phyloP scores from a whole-genome alignment of 2,113 vertebrate genomes.

The Vulpes vulpes region DNA sequence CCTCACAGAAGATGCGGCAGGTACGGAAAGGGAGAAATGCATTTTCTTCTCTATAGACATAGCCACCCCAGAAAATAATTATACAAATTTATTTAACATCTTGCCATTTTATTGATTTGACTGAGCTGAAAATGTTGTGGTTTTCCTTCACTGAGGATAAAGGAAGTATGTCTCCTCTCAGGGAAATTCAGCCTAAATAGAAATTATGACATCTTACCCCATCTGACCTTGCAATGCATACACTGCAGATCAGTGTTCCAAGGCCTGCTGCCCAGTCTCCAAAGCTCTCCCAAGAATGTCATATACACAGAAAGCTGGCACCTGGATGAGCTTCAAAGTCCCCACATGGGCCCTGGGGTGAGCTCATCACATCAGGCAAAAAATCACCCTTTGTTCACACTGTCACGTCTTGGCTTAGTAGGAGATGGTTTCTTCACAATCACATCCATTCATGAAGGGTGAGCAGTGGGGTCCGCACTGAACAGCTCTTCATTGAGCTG shows the following conservation, averaged over 20 bases:
- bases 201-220: slow-evolving; percentile 75
- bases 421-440: slow-evolving; percentile 91
- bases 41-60: background rate
- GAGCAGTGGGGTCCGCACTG: slow-evolving; percentile 80
- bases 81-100: background rate
- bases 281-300: slow-evolving; percentile 73
- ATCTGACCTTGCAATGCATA: slow-evolving; percentile 78
- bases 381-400: slow-evolving; percentile 90
- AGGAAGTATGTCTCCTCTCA: background rate
- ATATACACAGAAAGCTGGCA: slow-evolving; percentile 84
- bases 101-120: background rate
- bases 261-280: slow-evolving; percentile 66
- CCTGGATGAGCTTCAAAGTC: slow-evolving; percentile 85
- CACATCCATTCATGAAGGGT: slow-evolving; percentile 89
- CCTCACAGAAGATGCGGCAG: background rate
- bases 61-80: background rate
- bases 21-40: background rate
- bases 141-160: background rate
- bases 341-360: slow-evolving; percentile 84
- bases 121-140: slow-evolving; percentile 14
- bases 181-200: slow-evolving; percentile 46
- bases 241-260: slow-evolving; percentile 70
- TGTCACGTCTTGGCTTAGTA: slow-evolving; percentile 85
- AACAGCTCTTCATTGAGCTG: slow-evolving; percentile 91
- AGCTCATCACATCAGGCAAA: slow-evolving; percentile 89